phyloP scores from a whole-genome alignment of 2,113 vertebrate species.

The Phainopepla nitens region DNA sequence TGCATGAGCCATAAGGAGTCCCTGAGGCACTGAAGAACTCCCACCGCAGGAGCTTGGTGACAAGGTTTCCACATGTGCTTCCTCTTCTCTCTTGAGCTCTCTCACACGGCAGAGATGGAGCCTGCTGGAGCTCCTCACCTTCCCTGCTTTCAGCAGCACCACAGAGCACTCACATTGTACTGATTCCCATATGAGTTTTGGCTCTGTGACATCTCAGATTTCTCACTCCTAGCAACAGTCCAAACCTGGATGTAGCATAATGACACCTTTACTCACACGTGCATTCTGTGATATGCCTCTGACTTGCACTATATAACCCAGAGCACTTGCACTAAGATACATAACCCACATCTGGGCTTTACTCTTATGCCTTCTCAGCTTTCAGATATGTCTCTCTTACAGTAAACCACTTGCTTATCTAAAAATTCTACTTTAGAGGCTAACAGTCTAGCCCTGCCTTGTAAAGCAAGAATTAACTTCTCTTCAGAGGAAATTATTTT shows the following conservation, averaged over 20 bases:
- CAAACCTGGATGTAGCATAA: neutral
- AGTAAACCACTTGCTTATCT: neutral
- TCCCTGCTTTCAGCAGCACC: neutral
- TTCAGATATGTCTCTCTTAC: neutral
- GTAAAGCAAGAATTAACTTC: conserved; percentile 32
- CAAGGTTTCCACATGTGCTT: neutral
- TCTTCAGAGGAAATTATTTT: conserved; percentile 24
- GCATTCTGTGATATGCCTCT: neutral
- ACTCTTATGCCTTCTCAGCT: neutral
- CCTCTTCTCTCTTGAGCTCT: neutral
- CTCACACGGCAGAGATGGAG: neutral
- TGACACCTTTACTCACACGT: neutral
- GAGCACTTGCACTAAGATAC: neutral
- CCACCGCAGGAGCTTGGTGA: fast-evolving
- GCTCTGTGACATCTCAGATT: neutral
- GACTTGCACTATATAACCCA: neutral
- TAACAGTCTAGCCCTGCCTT: neutral
- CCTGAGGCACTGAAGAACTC: neutral
- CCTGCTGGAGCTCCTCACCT: neutral
- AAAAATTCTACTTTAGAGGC: neutral
- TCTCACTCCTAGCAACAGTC: neutral
- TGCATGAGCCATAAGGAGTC: neutral
- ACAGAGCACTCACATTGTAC: fast-evolving
- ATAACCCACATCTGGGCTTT: neutral
- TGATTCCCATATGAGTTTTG: neutral